A percentile compares a stretch with the other conserved stretches of the same genome.
These are phyloP conservation scores for Diabrotica virgifera DNA, from an alignment of 1,140 invertebrate species.

Conservation along the genomic window DNA sequence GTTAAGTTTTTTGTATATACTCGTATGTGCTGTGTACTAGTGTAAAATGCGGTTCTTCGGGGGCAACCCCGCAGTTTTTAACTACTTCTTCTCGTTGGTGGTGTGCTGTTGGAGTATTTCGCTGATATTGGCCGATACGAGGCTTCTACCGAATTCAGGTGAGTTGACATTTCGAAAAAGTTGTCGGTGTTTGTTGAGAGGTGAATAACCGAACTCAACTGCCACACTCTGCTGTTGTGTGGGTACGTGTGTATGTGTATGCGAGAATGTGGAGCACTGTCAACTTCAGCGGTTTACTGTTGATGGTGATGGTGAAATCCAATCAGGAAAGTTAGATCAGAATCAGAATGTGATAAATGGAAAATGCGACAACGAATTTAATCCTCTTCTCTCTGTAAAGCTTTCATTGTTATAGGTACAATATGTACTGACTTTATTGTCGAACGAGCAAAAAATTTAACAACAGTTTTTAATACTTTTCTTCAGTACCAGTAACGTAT, in stretches of 20 bases:
- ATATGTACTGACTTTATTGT: too few species aligned
- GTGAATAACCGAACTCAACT: constrained; percentile 2
- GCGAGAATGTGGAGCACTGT: neutral
- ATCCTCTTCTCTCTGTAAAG: too few species aligned
- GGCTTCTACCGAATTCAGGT: constrained; percentile 23
- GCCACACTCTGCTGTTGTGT: neutral
- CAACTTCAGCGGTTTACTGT: neutral
- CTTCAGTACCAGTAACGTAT: too few species aligned
- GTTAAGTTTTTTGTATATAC: neutral
- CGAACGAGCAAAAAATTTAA: too few species aligned
- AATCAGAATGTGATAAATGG: too few species aligned
- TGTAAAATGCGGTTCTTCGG: constrained; percentile 26
- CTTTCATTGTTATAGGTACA: too few species aligned
- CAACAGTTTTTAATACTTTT: too few species aligned
- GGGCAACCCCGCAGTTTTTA: constrained; percentile 22
- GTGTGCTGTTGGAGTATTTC: constrained; percentile 24
- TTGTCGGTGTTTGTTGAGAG: neutral
- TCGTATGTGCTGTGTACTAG: constrained; percentile 23
- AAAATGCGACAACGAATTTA: too few species aligned
- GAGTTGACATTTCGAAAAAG: constrained; percentile 6
- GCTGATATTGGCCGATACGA: constrained; percentile 22
- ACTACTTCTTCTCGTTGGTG: constrained; percentile 22
- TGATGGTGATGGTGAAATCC: too few species aligned
- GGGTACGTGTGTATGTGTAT: neutral
- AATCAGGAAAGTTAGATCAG: neutral